phyloP scores from a whole-genome alignment of 2,888 invertebrate species.

The Boloria selene region DNA sequence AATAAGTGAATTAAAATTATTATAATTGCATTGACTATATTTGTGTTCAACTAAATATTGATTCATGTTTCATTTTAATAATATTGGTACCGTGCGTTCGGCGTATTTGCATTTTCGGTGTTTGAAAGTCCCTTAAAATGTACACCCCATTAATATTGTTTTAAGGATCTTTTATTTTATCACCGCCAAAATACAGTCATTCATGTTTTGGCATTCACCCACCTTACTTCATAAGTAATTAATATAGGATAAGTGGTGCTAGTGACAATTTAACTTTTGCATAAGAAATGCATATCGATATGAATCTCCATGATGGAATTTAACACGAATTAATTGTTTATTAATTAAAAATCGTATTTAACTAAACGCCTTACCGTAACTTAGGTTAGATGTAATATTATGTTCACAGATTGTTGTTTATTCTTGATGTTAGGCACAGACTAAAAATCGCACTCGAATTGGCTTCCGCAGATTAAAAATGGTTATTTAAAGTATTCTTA shows the following conservation, averaged over 20 bases:
- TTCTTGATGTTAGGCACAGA: conserved; percentile 35
- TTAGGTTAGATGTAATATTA: conserved; percentile 52
- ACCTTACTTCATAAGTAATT: conserved; percentile 45
- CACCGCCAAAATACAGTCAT: conserved; percentile 23
- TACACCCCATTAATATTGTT: background rate
- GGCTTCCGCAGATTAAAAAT: conserved; percentile 55
- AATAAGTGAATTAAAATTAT: no score
- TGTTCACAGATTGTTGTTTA: conserved; percentile 50
- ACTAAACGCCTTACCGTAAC: conserved; percentile 61
- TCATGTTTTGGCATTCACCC: conserved; percentile 40
- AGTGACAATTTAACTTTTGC: conserved; percentile 38
- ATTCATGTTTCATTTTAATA: background rate
- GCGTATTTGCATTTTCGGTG: no score
- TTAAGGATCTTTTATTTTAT: conserved; percentile 3
- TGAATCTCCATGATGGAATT: conserved; percentile 29
- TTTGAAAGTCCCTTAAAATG: background rate
- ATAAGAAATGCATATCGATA: conserved; percentile 37
- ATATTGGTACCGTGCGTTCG: no score
- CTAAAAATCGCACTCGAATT: conserved; percentile 44
- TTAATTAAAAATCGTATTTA: conserved; percentile 32
- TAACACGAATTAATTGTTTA: conserved; percentile 29
- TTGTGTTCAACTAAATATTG: background rate
- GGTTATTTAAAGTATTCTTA: conserved; percentile 44
- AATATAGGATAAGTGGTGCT: conserved; percentile 47
- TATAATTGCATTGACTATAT: no score